A percentile compares a stretch with the other conserved stretches of the same genome.
These are phyloP conservation scores for Tenrec ecaudatus DNA, from an alignment of 2,113 vertebrate species.

Conservation along the genomic window DNA sequence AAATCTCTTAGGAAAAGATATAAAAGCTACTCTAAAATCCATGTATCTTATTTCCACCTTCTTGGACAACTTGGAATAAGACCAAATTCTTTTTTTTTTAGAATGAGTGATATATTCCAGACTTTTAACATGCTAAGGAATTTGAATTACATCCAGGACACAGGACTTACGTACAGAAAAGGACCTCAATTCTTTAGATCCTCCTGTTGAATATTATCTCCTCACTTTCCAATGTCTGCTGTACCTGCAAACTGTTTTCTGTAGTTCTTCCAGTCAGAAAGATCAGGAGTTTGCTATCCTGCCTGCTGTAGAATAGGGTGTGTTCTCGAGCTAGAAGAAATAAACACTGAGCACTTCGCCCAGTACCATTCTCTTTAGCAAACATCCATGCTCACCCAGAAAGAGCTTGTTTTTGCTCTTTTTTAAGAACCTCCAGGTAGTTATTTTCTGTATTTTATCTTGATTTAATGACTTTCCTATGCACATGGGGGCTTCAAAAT, in stretches of 20 bases:
- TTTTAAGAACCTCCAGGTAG: not conserved
- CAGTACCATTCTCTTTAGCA: not conserved
- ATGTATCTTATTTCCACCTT: not conserved
- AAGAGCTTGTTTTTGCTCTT: not conserved
- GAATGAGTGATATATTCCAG: not conserved
- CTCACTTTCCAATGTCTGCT: not conserved
- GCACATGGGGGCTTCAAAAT: too few relatives aligned
- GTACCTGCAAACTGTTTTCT: not conserved
- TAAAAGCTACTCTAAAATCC: not conserved
- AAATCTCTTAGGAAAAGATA: not conserved
- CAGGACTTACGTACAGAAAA: not conserved
- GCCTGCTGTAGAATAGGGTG: not conserved
- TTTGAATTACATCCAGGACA: not conserved
- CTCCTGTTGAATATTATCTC: not conserved
- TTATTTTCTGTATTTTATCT: not conserved
- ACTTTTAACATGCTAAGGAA: not conserved
- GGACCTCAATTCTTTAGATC: not conserved
- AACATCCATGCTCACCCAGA: not conserved
- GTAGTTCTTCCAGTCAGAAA: not conserved
- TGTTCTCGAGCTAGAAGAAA: not conserved
- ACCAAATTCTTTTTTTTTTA: not conserved
- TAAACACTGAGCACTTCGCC: not conserved
- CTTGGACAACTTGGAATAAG: not conserved
- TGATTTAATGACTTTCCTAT: not conserved
- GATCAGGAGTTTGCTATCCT: not conserved